These are phyloP conservation scores for Morelia viridis DNA, from an alignment of 2,797 vertebrate genomes.

Conservation along the genomic window DNA sequence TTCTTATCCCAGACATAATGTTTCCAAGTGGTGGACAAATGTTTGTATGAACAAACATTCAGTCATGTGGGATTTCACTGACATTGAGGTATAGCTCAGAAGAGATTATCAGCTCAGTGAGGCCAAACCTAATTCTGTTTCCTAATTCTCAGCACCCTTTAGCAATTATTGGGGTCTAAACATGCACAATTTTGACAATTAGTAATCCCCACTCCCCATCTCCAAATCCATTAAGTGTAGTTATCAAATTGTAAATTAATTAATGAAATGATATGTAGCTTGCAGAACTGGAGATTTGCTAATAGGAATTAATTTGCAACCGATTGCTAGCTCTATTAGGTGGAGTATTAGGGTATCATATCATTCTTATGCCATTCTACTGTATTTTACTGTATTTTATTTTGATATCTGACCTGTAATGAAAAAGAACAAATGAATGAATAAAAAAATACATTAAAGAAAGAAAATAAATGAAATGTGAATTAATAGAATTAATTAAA, in stretches of 20 bases:
- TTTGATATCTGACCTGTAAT: neutral
- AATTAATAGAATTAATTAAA: neutral
- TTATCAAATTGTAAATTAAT: no score
- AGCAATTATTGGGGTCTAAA: no score
- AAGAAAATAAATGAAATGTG: neutral
- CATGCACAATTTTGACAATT: no score
- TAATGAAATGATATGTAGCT: no score
- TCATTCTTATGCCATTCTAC: no score
- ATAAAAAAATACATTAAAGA: neutral
- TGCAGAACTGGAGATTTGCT: no score
- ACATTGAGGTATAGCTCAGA: neutral
- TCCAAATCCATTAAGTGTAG: no score
- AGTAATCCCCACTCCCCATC: no score
- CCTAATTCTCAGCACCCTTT: no score
- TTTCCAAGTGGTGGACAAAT: neutral
- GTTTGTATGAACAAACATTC: neutral
- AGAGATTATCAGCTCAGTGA: neutral
- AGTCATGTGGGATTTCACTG: neutral
- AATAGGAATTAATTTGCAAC: no score
- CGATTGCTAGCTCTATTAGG: no score
- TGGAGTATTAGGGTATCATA: no score
- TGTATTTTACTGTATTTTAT: neutral
- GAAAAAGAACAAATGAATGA: neutral
- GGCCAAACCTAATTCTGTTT: neutral
- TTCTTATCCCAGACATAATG: neutral